Percentiles rank a stretch among this genome's conserved stretches.
Evolutionary conservation across 2,888 invertebrate species (phyloP).

Genomic region (Barypeithes pellucidus): DNA sequence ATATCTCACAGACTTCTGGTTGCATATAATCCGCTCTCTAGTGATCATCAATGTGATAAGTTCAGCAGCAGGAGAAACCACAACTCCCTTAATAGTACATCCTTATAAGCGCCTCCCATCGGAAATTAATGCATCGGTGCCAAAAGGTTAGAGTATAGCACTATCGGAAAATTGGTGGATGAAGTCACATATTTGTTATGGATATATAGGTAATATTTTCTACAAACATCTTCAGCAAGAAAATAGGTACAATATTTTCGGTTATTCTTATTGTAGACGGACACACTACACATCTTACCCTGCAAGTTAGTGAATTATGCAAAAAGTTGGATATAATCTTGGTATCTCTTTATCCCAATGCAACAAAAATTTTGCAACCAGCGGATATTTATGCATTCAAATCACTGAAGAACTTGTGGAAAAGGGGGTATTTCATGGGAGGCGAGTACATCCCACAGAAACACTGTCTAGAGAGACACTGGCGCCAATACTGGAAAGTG

Average conservation of each 20-base stretch:
- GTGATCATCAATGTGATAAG: too few relatives aligned
- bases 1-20: too few relatives aligned
- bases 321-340: constrained; percentile 54
- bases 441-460: constrained; percentile 22
- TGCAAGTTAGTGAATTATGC: constrained; percentile 38
- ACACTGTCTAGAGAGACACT: constrained; percentile 27
- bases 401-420: constrained; percentile 38
- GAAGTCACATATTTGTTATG: constrained; percentile 65
- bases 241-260: constrained; percentile 59
- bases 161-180: constrained; percentile 57
- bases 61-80: constrained; percentile 13
- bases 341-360: constrained; percentile 57
- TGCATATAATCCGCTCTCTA: too few relatives aligned
- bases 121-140: constrained; percentile 61
- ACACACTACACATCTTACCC: constrained; percentile 41
- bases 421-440: constrained; percentile 32
- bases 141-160: constrained; percentile 63
- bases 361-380: constrained; percentile 39
- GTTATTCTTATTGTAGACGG: constrained; percentile 65
- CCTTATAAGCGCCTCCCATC: constrained; percentile 58
- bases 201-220: constrained; percentile 62
- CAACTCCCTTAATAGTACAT: constrained; percentile 63
- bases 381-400: constrained; percentile 39
- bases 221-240: constrained; percentile 63
- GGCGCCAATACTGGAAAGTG: constrained; percentile 36